Evolutionary conservation across 23 tunicate genomes (phyloP).

Genomic region (Botrylloides violaceus): DNA sequence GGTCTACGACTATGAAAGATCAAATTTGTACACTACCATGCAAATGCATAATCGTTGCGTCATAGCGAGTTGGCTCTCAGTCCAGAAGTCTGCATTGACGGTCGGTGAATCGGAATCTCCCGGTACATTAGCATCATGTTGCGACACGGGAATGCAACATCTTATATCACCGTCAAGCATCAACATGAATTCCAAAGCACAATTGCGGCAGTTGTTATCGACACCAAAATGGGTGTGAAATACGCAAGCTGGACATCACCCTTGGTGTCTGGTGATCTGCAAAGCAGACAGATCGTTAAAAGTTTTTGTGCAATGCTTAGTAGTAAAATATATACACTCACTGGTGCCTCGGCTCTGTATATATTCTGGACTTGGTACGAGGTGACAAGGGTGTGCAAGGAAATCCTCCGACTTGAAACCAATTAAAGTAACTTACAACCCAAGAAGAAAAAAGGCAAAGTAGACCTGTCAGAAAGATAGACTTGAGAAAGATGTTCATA

Average conservation of each 20-base stretch:
- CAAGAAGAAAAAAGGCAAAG: not conserved
- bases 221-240: not conserved
- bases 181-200: not conserved
- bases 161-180: too few species aligned
- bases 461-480: not conserved
- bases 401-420: slow-evolving; percentile 2
- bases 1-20: too few species aligned
- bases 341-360: not conserved
- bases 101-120: too few species aligned
- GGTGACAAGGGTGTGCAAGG: slow-evolving; percentile 8
- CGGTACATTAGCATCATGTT: too few species aligned
- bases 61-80: too few species aligned
- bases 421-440: slow-evolving; percentile 2
- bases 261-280: not conserved
- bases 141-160: too few species aligned
- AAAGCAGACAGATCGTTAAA: not conserved
- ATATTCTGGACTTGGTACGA: not conserved
- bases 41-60: too few species aligned
- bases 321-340: not conserved
- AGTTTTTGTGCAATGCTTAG: not conserved
- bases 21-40: too few species aligned
- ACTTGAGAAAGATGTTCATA: not conserved
- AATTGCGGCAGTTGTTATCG: not conserved
- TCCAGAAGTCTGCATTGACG: too few species aligned
- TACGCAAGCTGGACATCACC: not conserved